Base-by-base conservation (phyloP, 2,113 vertebrate species). In the Pteropus alecto region DNA sequence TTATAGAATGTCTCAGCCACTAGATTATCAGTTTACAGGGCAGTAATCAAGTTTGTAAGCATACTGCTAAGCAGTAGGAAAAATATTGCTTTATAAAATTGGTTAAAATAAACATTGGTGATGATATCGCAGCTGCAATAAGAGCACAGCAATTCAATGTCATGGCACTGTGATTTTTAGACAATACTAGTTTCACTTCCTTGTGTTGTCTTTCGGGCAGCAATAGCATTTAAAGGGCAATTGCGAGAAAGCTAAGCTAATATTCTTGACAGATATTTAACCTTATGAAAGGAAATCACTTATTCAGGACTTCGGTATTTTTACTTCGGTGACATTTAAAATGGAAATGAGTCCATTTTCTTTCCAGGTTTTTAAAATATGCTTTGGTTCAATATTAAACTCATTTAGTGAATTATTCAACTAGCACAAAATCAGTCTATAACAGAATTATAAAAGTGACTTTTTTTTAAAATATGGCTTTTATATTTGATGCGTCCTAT, bases 201-300 rank as follows among this genome's bases (percentile, higher is more conserved):
- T 87, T 93, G 68, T 63, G 35, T 74, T 96, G 41, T 35, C 79
- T 94, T 81, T 83, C 94, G 77, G 68, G 68, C 86, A 97, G 92
- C 73, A 78, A 70, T 83, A 81, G 13, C 65, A 95, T 67, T 89
- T 96, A 90, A 94, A 97, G 88, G 61, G 63, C 73, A 96, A 95
- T 95, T 97, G 89, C 87, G 38, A 78, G 89, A 95, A 94, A 95
- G 92, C 48, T 93, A 54, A 86, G 61, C 89, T 97, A 97, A 96
- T 93, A 95, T 96, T 95, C 96, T 92, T 96, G 96, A 90, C 87
- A 98, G 92, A 95, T 95, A 96, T 97, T 97, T 97, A 95, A 97
- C 94, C 97, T 95, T 89, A 95, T 93, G 81, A 95, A 97, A 97
- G 48, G 48, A 97, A 94, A 97, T 93, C 81, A 96, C 68, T 93